Base-by-base conservation (phyloP, 1,140 invertebrate species). In the Aphelenchoides fujianensis region DNA sequence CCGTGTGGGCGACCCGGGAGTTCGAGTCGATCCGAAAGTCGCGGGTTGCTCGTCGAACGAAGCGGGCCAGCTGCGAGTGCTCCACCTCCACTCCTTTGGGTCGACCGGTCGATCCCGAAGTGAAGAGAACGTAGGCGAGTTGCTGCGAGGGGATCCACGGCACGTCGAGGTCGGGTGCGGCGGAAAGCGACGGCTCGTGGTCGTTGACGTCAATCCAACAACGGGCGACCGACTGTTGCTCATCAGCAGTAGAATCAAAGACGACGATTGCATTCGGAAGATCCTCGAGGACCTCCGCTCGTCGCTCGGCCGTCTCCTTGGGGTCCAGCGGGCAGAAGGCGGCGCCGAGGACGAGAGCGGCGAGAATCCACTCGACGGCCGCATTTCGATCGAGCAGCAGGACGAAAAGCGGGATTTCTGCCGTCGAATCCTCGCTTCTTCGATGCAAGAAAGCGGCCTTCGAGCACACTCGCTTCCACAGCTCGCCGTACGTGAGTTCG, bases 21-120 rank as follows among this genome's bases (percentile, higher is more conserved):
- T 67, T 31, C 16, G n/a, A 55, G 36, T 73, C 52, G 1, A 72
- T 3, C 16, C 28, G 16, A 19, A 72, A 74, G 5, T 72, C 7
- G 9, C 53, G 16, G 12, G 2, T 68, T n/a, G 71, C 72, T 30
- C 52, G 28, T 12, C 3, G 19, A 12, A 72, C n/a, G 31, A 72
- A 72, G 9, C 16, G 28, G 12, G 31, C 12, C 28, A 66, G 63
- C 32, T 66, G 63, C 53, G 41, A 27, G 28, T 79, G 68, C 2
- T 52, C 37, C 19, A 81, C 68, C 16, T 53, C 48, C 27, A 81
- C 79, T 27, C 67, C 74, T 70, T 81, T 81, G 1, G 79, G 80
- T 3, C 34, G 53, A 5, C 79, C 79, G 16, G 79, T 81, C 30
- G 79, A 79, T 1, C 79, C 79, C 69, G 75, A 79, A 3, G 79